Evolutionary conservation across 1,140 invertebrate genomes (phyloP).

Genomic region (Aradophagus sp.): DNA sequence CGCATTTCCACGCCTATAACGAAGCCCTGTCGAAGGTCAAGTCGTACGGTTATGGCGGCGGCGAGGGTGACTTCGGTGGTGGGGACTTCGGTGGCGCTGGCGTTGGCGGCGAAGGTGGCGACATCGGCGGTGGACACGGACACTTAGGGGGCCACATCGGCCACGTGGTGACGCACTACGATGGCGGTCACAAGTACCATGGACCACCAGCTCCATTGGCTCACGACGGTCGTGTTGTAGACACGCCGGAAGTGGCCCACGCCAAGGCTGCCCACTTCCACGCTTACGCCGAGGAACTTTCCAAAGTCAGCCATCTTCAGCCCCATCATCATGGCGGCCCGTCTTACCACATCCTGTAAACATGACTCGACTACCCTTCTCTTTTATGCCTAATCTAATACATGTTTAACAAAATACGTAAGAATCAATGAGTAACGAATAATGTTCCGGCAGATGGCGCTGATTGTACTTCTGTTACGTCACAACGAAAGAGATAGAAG

Average conservation of each 20-base stretch:
- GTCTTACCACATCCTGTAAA: constrained; percentile 28
- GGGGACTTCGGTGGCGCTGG: constrained; percentile 78
- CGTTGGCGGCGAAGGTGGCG: constrained; percentile 70
- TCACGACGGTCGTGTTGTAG: constrained; percentile 69
- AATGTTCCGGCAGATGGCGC: constrained; percentile 15
- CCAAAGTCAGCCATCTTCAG: constrained; percentile 59
- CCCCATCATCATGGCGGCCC: constrained; percentile 18
- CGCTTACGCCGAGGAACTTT: constrained; percentile 73
- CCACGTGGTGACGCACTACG: constrained; percentile 23
- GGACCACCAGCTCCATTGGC: constrained; percentile 66
- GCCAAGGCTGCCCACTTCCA: constrained; percentile 77
- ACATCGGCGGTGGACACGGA: constrained; percentile 59
- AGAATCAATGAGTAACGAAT: neutral
- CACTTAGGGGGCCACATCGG: constrained; percentile 12
- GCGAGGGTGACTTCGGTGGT: constrained; percentile 77
- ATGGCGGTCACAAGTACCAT: constrained; percentile 57
- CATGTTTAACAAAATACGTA: constrained; percentile 19
- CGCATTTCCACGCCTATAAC: constrained; percentile 76
- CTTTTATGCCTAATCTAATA: constrained; percentile 30
- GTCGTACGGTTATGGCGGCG: constrained; percentile 59
- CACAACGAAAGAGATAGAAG: too few species aligned
- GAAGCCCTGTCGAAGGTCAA: constrained; percentile 69
- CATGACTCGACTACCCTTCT: neutral
- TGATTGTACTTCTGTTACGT: neutral
- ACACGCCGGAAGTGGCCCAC: constrained; percentile 78